Percentiles rank a stretch among this genome's conserved stretches.
These are phyloP conservation scores for Lymantria monacha DNA, from an alignment of 2,888 invertebrate genomes.

Conservation along the genomic window DNA sequence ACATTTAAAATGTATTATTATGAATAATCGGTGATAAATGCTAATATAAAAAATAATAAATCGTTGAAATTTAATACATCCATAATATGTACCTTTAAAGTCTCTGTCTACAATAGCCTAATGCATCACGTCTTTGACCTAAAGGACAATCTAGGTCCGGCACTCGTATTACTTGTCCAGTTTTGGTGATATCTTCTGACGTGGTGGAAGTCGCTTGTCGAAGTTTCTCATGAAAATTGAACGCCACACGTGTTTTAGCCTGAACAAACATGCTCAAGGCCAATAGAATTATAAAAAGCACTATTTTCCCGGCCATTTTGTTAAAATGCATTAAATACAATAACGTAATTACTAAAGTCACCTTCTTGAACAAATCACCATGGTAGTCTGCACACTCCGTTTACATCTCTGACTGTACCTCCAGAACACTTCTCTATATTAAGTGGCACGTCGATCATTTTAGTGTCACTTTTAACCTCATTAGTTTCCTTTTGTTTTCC, in stretches of 20 bases:
- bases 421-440: slow-evolving; percentile 46
- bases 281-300: slow-evolving; percentile 31
- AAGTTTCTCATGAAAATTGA: slow-evolving; percentile 42
- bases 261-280: slow-evolving; percentile 18
- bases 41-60: too few relatives aligned
- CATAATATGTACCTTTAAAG: slow-evolving; percentile 43
- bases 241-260: slow-evolving; percentile 19
- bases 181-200: slow-evolving; percentile 30
- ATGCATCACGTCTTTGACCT: slow-evolving; percentile 49
- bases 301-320: slow-evolving; percentile 46
- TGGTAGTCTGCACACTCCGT: slow-evolving; percentile 63
- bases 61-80: neutral
- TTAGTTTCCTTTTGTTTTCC: slow-evolving; percentile 9
- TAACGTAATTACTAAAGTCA: slow-evolving; percentile 34
- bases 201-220: slow-evolving; percentile 22
- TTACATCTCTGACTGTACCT: slow-evolving; percentile 48
- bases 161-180: slow-evolving; percentile 59
- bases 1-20: too few relatives aligned
- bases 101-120: slow-evolving; percentile 50
- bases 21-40: too few relatives aligned
- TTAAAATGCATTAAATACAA: slow-evolving; percentile 43
- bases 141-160: slow-evolving; percentile 52
- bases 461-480: slow-evolving; percentile 17
- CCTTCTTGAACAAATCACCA: slow-evolving; percentile 45
- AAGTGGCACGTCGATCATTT: slow-evolving; percentile 64